Base-by-base conservation (phyloP, 2,888 invertebrate species). In the Cerceris rybyensis region DNA sequence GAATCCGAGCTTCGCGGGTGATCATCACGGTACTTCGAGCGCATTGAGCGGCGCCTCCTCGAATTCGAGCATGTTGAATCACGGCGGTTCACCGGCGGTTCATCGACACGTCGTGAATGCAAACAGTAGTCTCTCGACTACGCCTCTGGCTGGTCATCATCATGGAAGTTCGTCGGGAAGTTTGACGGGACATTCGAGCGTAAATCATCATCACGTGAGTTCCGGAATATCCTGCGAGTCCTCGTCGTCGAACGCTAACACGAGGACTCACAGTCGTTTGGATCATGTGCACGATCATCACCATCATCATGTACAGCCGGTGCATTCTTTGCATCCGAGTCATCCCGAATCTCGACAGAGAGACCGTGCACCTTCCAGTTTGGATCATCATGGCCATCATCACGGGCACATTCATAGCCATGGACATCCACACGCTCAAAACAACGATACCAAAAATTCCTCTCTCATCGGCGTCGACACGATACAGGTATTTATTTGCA, bases 221-320 rank as follows among this genome's bases (percentile, higher is more conserved):
- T 91, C 90, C 8, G 90, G 90, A 0, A 86, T 89, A 59, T 91
- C 91, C 4, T 91, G 89, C 75, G 89, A 90, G 28, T 91, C 90
- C 7, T 89, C 91, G 4, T 88, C 91, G 13, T 90, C 91, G 41
- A 89, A 87, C 77, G 84, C 88, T 13, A 90, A 89, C 54, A 87
- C 88, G 6, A 86, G 90, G 11, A 84, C 87, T 13, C 90, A 90
- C 69, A 88, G 89, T 49, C 84, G 89, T 28, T 68, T 89, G 50
- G 91, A 91, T 60, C 90, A 90, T 69, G 80, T 88, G 13, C 87
- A 88, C 68, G 91, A 91, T 67, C 89, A 90, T 73, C 84, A 46
- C 46, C 71, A 87, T 67, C 88, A 88, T 74, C 87, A 87, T 55
- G 67, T 87, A 8, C 89, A 89, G 57, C 77, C 83, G 61, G 86